These are phyloP conservation scores for Cheumatopsyche charites DNA, from an alignment of 1,140 invertebrate genomes.

Conservation along the genomic window DNA sequence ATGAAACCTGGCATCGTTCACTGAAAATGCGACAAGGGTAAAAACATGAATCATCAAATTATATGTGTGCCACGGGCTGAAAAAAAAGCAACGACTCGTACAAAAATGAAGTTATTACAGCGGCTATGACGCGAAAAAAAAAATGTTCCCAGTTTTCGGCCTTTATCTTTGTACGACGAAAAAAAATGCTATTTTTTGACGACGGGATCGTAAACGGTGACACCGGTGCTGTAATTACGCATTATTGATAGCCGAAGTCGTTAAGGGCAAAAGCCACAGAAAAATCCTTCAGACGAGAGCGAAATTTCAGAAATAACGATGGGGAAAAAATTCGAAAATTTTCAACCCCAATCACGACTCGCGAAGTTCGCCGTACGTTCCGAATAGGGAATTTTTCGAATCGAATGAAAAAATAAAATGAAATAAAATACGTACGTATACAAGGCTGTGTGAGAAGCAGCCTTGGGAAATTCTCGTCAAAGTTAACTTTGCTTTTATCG, in stretches of 20 bases:
- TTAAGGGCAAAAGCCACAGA: slow-evolving; percentile 7
- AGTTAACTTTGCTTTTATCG: slow-evolving; percentile 34
- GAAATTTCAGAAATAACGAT: no score
- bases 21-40: background rate
- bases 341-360: no score
- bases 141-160: background rate
- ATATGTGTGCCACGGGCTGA: background rate
- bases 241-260: slow-evolving; percentile 23
- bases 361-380: no score
- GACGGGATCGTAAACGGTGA: slow-evolving; percentile 10
- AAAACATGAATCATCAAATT: slow-evolving; percentile 25
- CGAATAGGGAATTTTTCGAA: no score
- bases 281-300: no score
- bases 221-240: slow-evolving; percentile 19
- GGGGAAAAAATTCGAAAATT: no score
- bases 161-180: background rate
- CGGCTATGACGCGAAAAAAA: background rate
- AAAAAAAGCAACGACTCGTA: background rate
- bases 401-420: no score
- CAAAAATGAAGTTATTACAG: slow-evolving; percentile 16
- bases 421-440: no score
- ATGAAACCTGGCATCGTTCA: background rate
- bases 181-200: slow-evolving; percentile 24
- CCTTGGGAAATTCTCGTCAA: slow-evolving; percentile 1
- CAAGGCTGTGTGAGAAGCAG: no score